These are phyloP conservation scores for Gobio occitaniae DNA, from an alignment of 2,797 vertebrate genomes.

Conservation along the genomic window DNA sequence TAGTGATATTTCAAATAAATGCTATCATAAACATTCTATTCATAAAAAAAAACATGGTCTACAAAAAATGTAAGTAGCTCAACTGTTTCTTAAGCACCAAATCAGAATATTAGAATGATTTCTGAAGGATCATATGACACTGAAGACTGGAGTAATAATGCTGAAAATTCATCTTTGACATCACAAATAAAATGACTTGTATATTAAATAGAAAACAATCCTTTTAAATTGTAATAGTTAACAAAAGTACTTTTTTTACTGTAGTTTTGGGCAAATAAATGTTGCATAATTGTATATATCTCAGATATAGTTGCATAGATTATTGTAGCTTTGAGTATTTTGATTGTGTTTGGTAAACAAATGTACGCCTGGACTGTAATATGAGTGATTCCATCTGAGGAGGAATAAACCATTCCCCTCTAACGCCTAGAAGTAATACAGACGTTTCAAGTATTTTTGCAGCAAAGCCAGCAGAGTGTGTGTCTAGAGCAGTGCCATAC, in stretches of 20 bases:
- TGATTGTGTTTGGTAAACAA: neutral
- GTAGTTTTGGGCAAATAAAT: neutral
- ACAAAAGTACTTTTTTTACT: neutral
- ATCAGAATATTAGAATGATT: neutral
- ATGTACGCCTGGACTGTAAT: neutral
- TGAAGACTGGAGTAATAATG: neutral
- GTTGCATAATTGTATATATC: neutral
- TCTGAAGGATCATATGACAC: neutral
- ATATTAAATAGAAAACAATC: neutral
- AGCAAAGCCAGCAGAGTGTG: conserved; percentile 49
- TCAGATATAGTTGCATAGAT: neutral
- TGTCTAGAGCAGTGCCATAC: conserved; percentile 43
- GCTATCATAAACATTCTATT: neutral
- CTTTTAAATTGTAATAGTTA: neutral
- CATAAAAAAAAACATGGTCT: neutral
- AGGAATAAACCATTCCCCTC: conserved; percentile 48
- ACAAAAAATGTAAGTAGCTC: neutral
- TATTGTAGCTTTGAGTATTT: neutral
- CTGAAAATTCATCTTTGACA: neutral
- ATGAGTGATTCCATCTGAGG: conserved; percentile 32
- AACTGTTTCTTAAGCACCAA: neutral
- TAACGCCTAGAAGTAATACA: conserved; percentile 47
- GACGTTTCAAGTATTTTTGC: conserved; percentile 53
- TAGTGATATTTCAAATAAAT: neutral
- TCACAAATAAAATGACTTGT: neutral